These are phyloP conservation scores for Melieria crassipennis DNA, from an alignment of 2,888 invertebrate genomes.

Conservation along the genomic window DNA sequence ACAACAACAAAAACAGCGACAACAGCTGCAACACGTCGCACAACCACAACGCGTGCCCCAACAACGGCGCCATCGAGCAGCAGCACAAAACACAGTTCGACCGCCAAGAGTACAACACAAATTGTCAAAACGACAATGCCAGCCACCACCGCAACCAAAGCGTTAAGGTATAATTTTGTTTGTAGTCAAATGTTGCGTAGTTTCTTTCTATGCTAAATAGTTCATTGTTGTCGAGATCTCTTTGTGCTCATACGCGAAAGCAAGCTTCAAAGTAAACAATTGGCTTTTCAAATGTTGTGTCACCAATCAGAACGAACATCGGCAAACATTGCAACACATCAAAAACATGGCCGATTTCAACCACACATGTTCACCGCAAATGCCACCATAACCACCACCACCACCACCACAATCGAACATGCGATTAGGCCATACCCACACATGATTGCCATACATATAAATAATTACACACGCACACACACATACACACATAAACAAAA, in stretches of 20 bases:
- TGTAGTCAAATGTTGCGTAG: neutral
- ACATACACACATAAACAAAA: neutral
- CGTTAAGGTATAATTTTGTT: constrained; percentile 44
- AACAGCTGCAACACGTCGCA: constrained; percentile 66
- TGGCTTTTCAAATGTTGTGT: constrained; percentile 35
- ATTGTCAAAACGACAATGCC: constrained; percentile 45
- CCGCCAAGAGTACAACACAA: constrained; percentile 40
- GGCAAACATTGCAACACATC: neutral
- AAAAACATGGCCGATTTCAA: neutral
- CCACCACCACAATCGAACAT: neutral
- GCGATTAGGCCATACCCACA: neutral
- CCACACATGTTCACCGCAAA: neutral
- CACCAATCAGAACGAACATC: neutral
- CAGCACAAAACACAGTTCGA: no score
- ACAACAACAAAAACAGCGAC: constrained; percentile 62
- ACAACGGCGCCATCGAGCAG: constrained; percentile 30
- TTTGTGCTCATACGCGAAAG: neutral
- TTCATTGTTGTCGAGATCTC: neutral
- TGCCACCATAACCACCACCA: neutral
- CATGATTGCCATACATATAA: neutral
- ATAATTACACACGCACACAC: constrained; percentile 1
- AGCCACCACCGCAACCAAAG: constrained; percentile 41
- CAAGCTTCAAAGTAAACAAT: constrained; percentile 27
- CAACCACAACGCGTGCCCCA: constrained; percentile 58
- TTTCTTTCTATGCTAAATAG: neutral